Evolutionary conservation across 2,888 invertebrate species (phyloP).

Genomic region (Apotomis turbidana): DNA sequence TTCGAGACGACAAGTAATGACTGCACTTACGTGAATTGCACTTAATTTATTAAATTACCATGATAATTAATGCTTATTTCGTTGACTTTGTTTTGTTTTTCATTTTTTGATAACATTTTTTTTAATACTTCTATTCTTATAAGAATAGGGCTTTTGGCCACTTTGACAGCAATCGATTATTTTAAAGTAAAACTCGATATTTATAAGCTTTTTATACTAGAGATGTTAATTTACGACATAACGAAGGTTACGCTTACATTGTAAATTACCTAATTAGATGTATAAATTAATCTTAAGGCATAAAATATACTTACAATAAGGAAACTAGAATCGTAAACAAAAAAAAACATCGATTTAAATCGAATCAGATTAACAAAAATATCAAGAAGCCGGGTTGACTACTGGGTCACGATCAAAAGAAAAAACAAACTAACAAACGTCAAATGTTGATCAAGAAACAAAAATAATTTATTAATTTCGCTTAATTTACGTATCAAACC

Average conservation of each 20-base stretch:
- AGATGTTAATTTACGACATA: neutral
- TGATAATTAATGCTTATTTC: neutral
- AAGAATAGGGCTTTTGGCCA: neutral
- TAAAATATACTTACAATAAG: neutral
- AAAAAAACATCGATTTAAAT: neutral
- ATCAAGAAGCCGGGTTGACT: neutral
- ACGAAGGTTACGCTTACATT: too few species aligned
- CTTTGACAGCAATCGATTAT: slow-evolving; percentile 12
- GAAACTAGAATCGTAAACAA: neutral
- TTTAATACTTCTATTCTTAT: neutral
- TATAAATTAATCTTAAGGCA: too few species aligned
- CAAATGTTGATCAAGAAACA: slow-evolving; percentile 30
- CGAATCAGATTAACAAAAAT: neutral
- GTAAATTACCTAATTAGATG: too few species aligned
- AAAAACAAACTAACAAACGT: slow-evolving; percentile 31
- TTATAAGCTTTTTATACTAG: neutral
- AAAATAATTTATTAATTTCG: slow-evolving; percentile 36
- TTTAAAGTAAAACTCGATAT: neutral
- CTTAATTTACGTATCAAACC: slow-evolving; percentile 10
- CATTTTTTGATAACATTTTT: neutral
- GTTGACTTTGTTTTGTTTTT: slow-evolving; percentile 27
- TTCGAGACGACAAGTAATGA: neutral
- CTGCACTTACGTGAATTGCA: neutral
- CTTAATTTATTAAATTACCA: neutral
- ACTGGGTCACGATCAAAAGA: slow-evolving; percentile 23